These are phyloP conservation scores for Colletes collaris DNA, from an alignment of 2,888 invertebrate genomes.

Conservation along the genomic window DNA sequence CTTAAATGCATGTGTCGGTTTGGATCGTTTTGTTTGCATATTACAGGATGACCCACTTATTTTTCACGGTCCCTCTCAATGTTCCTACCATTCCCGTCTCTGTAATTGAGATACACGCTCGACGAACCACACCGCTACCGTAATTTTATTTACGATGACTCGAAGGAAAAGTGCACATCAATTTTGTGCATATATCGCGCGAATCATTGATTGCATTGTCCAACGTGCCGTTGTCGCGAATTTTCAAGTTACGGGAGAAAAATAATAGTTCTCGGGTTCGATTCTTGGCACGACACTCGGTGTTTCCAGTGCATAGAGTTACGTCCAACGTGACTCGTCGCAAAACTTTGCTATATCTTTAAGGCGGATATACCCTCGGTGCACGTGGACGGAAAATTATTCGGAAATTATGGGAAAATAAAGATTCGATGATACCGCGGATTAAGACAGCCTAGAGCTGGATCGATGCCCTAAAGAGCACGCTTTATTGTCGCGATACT, in stretches of 20 bases:
- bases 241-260: background rate
- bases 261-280: background rate
- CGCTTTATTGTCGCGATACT: background rate
- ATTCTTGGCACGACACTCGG: constrained; percentile 11
- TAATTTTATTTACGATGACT: background rate
- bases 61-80: constrained; percentile 11
- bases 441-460: background rate
- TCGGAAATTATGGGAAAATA: background rate
- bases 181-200: background rate
- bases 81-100: background rate
- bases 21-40: constrained; percentile 20
- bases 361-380: background rate
- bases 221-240: background rate
- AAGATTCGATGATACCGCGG: no score
- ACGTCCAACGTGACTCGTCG: background rate
- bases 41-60: constrained; percentile 37
- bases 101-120: background rate
- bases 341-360: background rate
- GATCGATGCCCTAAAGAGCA: constrained; percentile 17
- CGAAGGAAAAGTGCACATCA: background rate
- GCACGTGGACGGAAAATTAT: background rate
- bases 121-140: background rate
- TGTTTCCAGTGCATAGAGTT: background rate
- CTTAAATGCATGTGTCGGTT: background rate
- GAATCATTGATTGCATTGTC: background rate